Percentiles rank a stretch among this genome's conserved stretches.
These are phyloP conservation scores for Ceuthmochares aereus DNA, from an alignment of 2,113 vertebrate species.

Conservation along the genomic window DNA sequence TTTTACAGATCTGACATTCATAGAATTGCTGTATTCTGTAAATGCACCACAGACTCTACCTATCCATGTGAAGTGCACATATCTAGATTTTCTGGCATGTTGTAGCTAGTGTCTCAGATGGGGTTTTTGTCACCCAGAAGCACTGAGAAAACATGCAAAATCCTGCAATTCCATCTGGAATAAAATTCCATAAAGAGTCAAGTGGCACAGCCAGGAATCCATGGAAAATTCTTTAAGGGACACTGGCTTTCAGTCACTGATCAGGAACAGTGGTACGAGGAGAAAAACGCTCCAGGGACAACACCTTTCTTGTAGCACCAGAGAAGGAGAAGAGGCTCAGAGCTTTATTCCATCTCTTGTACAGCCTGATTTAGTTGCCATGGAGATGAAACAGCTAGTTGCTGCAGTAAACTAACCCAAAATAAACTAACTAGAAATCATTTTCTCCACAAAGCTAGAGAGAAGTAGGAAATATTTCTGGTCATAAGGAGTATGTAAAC, in stretches of 20 bases:
- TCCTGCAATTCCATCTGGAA: not conserved
- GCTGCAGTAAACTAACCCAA: not conserved
- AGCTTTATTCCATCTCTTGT: not conserved
- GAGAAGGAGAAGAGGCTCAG: not conserved
- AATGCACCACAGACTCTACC: not conserved
- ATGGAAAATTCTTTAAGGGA: not conserved
- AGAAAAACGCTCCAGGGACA: not conserved
- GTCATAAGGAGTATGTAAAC: not conserved
- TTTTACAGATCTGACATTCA: not conserved
- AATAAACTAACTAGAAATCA: not conserved
- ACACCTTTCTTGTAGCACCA: not conserved
- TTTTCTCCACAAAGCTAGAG: not conserved
- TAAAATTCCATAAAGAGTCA: not conserved
- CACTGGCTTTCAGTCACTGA: not conserved
- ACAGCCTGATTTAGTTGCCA: not conserved
- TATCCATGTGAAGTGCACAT: accelerated
- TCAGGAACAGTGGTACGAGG: not conserved
- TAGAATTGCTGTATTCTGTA: not conserved
- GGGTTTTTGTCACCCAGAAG: not conserved
- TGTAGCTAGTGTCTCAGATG: not conserved
- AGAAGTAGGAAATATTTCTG: not conserved
- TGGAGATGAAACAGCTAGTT: not conserved
- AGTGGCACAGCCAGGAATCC: not conserved
- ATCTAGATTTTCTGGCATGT: not conserved
- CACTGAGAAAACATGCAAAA: not conserved